These are phyloP conservation scores for Ctena decussata DNA, from an alignment of 2,888 invertebrate species.

Conservation along the genomic window DNA sequence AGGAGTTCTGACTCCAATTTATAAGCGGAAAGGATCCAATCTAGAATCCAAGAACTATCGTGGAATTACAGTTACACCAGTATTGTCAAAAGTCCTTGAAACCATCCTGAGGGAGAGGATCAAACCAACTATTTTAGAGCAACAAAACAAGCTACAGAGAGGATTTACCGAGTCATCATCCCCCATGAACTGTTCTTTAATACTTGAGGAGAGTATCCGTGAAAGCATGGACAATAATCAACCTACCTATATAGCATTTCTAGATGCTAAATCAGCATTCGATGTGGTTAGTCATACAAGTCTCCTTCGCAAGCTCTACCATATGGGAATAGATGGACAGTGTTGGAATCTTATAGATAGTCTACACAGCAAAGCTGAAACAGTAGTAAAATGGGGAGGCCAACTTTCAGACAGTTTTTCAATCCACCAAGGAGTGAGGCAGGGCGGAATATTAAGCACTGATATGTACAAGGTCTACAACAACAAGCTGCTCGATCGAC, in stretches of 20 bases:
- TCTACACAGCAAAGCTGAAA: not conserved
- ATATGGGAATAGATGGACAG: constrained; percentile 2
- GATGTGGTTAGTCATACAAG: constrained; percentile 28
- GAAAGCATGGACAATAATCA: not conserved
- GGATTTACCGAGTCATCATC: constrained; percentile 21
- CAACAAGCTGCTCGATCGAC: constrained; percentile 15
- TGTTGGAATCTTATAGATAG: constrained; percentile 9
- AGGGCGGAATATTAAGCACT: constrained; percentile 21
- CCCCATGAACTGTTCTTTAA: constrained; percentile 13
- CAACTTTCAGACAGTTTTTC: not conserved
- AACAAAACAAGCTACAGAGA: constrained; percentile 30
- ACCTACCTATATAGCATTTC: not conserved
- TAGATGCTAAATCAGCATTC: constrained; percentile 37
- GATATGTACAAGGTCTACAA: constrained; percentile 26
- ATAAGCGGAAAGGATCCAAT: not conserved
- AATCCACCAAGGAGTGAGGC: constrained; percentile 17
- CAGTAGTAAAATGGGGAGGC: constrained; percentile 22
- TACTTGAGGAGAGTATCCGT: constrained; percentile 22
- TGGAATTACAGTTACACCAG: constrained; percentile 3
- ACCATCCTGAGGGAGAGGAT: not conserved
- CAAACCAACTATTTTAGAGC: not conserved
- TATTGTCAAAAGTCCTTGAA: constrained; percentile 15
- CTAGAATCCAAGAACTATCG: not conserved
- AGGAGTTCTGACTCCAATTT: constrained; percentile 1
- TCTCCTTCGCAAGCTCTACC: constrained; percentile 24